phyloP scores from a whole-genome alignment of 2,888 invertebrate species.

The Eupithecia tripunctaria region DNA sequence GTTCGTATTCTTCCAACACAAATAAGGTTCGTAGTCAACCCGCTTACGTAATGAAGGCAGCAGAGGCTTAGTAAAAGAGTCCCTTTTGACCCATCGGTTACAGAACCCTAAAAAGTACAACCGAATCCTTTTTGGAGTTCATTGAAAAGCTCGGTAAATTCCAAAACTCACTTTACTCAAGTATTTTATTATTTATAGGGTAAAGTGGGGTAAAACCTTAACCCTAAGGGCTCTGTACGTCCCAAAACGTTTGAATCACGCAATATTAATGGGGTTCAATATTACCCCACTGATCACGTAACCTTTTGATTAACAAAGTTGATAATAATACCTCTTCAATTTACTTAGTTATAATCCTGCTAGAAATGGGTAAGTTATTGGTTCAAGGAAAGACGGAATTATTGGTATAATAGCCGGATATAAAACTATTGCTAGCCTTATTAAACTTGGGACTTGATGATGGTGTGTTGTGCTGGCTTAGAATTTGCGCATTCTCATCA shows the following conservation, averaged over 20 bases:
- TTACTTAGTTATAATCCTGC: neutral
- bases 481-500: no score
- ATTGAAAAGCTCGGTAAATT: neutral
- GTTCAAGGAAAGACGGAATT: neutral
- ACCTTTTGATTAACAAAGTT: constrained; percentile 11
- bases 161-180: neutral
- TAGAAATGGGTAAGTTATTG: constrained; percentile 3
- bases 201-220: neutral
- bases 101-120: neutral
- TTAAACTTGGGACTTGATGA: no score
- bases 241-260: constrained; percentile 1
- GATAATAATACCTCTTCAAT: constrained; percentile 11
- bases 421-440: no score
- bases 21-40: no score
- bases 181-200: neutral
- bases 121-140: neutral
- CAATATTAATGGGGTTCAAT: constrained; percentile 5
- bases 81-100: no score
- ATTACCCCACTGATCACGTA: neutral
- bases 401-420: neutral
- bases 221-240: neutral
- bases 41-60: no score
- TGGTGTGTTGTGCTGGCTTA: no score
- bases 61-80: no score
- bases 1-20: no score